Evolutionary conservation across 2,888 invertebrate genomes (phyloP).

Genomic region (Eustalomyia histrio): DNA sequence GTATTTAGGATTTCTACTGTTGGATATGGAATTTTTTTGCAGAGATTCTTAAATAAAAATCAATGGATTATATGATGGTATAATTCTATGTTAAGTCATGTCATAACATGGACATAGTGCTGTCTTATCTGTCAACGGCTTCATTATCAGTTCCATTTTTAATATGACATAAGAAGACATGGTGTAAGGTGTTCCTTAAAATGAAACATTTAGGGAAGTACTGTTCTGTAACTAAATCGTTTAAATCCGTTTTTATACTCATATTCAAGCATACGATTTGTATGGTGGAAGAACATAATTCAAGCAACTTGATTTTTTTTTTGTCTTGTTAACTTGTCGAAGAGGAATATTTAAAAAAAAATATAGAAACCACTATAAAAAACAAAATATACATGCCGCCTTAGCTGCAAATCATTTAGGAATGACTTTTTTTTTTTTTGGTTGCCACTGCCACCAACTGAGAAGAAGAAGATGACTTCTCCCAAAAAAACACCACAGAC

Average conservation of each 20-base stretch:
- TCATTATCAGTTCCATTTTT: no score
- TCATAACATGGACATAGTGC: no score
- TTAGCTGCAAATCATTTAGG: conserved; percentile 62
- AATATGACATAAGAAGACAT: no score
- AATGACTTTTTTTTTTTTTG: conserved; percentile 21
- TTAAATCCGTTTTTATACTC: conserved; percentile 27
- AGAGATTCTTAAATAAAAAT: not conserved
- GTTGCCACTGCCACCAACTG: conserved; percentile 63
- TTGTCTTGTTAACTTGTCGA: conserved; percentile 65
- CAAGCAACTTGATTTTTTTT: conserved; percentile 65
- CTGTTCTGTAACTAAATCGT: conserved; percentile 9
- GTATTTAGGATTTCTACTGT: conserved; percentile 2
- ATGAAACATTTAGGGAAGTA: no score
- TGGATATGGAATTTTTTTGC: not conserved
- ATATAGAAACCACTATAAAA: not conserved
- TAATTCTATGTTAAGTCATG: no score
- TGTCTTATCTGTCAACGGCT: no score
- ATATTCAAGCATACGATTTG: conserved; percentile 6
- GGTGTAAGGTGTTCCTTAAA: no score
- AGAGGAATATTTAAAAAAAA: conserved; percentile 36
- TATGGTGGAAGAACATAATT: conserved; percentile 56
- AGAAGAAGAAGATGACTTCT: conserved; percentile 46
- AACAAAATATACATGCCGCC: conserved; percentile 52
- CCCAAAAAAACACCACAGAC: conserved; percentile 26
- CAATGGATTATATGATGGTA: no score